Conservation (phyloP, 2,888 invertebrate genomes). For the Allacma fusca region DNA sequence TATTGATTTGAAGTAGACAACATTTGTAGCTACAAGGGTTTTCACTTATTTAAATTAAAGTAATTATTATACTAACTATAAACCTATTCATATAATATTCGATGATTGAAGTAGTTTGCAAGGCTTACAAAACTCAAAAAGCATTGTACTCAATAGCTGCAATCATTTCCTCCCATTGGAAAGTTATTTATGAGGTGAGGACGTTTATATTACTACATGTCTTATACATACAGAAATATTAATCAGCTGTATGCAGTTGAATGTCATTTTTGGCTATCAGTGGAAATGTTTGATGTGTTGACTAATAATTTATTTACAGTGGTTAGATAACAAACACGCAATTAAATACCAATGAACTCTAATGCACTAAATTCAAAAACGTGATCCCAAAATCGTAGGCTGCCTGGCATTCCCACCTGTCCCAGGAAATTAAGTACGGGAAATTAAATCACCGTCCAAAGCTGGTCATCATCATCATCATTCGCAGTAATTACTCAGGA, state of each 20-base stretch:
- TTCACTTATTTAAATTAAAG: not conserved
- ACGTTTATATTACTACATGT: conserved; percentile 35
- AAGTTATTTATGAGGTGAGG: conserved; percentile 73
- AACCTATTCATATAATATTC: no score
- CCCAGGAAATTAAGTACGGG: not conserved
- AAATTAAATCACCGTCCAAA: no score
- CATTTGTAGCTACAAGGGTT: conserved; percentile 64
- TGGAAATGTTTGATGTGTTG: no score
- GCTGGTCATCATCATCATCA: no score
- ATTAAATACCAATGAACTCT: not conserved
- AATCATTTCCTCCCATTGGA: conserved; percentile 79
- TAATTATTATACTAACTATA: no score
- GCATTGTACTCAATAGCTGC: conserved; percentile 73
- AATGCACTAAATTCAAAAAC: conserved; percentile 47
- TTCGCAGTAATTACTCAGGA: no score
- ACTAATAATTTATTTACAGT: not conserved
- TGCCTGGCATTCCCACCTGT: conserved; percentile 69
- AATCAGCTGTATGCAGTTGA: no score
- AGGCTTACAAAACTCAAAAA: conserved; percentile 72
- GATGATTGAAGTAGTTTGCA: conserved; percentile 67
- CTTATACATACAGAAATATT: not conserved
- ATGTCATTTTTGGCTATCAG: no score
- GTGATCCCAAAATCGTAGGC: conserved; percentile 73
- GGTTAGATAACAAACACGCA: not conserved
- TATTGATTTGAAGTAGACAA: conserved; percentile 75